Conservation (phyloP, 2,797 vertebrate species). For the Sitta carolinensis region DNA sequence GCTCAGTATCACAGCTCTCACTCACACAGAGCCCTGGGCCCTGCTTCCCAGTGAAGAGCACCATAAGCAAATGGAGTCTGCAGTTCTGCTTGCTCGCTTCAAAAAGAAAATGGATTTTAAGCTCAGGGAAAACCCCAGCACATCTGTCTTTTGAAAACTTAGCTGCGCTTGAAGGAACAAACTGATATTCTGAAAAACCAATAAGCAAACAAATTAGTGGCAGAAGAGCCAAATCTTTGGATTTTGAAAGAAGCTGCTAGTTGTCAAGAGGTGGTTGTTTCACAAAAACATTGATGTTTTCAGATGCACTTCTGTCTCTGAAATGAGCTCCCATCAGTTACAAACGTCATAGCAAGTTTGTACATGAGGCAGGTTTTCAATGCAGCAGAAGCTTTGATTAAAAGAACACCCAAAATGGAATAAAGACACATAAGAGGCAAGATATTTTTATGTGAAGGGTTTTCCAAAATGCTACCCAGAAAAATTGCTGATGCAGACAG, state of each 20-base stretch:
- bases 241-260: not conserved
- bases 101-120: not conserved
- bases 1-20: not conserved
- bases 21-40: not conserved
- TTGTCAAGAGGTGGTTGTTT: not conserved
- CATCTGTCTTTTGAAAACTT: not conserved
- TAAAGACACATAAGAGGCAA: not conserved
- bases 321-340: not conserved
- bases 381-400: not conserved
- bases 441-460: not conserved
- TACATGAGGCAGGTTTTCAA: not conserved
- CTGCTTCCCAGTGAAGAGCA: not conserved
- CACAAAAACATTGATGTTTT: not conserved
- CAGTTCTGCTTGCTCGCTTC: not conserved
- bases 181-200: not conserved
- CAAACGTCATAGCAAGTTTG: not conserved
- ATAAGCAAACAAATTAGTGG: not conserved
- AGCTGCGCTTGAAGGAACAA: not conserved
- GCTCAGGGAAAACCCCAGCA: not conserved
- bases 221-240: not conserved
- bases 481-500: not conserved
- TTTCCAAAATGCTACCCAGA: not conserved
- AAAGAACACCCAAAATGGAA: not conserved
- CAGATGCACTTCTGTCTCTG: not conserved
- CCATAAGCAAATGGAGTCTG: fast-evolving